Evolutionary conservation across 1,140 invertebrate genomes (phyloP).

Genomic region (Campodea augens): DNA sequence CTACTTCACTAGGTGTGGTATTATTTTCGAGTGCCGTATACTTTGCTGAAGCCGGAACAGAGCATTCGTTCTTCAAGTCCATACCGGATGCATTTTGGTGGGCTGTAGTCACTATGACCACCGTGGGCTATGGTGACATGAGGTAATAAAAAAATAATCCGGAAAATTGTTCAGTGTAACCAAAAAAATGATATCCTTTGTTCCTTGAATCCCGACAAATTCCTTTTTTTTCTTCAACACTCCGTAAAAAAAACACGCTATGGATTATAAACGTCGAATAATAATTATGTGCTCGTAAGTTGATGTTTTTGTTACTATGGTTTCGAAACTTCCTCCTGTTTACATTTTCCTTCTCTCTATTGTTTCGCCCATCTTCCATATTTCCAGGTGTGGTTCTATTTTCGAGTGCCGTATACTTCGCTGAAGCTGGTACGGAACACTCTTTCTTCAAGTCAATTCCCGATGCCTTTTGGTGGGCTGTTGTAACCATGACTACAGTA

Average conservation of each 20-base stretch:
- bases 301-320: too few species aligned
- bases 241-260: too few species aligned
- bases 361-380: constrained; percentile 7
- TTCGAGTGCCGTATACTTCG: constrained; percentile 95
- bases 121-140: constrained; percentile 96
- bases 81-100: constrained; percentile 98
- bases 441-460: constrained; percentile 96
- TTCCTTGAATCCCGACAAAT: too few species aligned
- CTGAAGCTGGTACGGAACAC: constrained; percentile 86
- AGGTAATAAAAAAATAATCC: constrained; percentile 36
- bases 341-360: not conserved
- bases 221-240: too few species aligned
- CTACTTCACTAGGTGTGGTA: constrained; percentile 89
- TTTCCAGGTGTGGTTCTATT: constrained; percentile 91
- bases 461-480: constrained; percentile 90
- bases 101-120: constrained; percentile 98
- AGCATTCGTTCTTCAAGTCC: constrained; percentile 97
- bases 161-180: too few species aligned
- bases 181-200: too few species aligned
- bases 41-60: constrained; percentile 93
- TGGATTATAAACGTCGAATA: too few species aligned
- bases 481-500: constrained; percentile 88
- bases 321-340: not conserved
- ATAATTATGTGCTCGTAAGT: too few species aligned
- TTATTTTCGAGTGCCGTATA: constrained; percentile 98